Evolutionary conservation across 30 jellyfish, hydroid and myxozoan species (phyloP).

Genomic region (Aurelia sp.): DNA sequence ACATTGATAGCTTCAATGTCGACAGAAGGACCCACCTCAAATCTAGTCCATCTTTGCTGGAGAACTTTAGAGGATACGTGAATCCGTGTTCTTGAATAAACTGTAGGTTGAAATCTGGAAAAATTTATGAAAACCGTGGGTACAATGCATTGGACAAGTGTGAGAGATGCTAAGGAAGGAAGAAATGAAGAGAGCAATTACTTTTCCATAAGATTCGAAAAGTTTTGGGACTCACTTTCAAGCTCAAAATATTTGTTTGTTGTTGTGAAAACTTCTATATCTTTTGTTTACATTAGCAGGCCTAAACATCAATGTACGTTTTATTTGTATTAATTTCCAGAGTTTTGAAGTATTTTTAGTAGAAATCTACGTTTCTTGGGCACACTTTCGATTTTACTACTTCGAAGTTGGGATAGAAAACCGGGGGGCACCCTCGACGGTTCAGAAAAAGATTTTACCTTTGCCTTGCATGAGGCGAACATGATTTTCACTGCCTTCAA

Average conservation of each 20-base stretch:
- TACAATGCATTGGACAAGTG: no score
- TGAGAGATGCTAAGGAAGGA: not conserved
- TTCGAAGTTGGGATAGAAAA: constrained; percentile 4
- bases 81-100: constrained; percentile 94
- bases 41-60: constrained; percentile 85
- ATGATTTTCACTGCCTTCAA: constrained; percentile 57
- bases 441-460: constrained; percentile 56
- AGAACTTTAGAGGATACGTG: constrained; percentile 73
- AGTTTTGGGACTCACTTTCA: no score
- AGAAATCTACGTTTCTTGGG: no score
- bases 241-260: no score
- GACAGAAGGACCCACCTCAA: constrained; percentile 62
- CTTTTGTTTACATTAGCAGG: no score
- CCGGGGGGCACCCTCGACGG: constrained; percentile 70
- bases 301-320: no score
- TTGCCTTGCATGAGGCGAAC: constrained; percentile 78
- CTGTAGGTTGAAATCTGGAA: constrained; percentile 86
- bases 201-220: no score
- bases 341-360: no score
- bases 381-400: no score
- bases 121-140: not conserved
- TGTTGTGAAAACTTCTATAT: no score
- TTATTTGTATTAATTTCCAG: no score
- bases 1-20: no score
- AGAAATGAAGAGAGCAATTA: not conserved